phyloP scores from a whole-genome alignment of 2,888 invertebrate species.

The Drosophila hawaiiensis region DNA sequence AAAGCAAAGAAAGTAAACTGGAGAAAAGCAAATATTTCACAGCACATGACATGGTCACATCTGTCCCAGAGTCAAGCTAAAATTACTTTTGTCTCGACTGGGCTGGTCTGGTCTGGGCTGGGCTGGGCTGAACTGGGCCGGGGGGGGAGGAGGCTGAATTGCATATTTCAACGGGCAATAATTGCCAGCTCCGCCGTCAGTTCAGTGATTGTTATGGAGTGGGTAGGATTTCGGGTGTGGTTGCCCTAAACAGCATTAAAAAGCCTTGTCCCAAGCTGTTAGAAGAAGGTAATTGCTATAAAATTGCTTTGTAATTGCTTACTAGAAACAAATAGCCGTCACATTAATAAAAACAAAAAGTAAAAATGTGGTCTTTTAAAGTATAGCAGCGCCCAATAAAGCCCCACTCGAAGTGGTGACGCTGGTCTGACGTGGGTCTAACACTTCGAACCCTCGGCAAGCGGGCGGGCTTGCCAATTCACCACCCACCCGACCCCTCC shows the following conservation, averaged over 20 bases:
- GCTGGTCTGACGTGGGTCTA: constrained; percentile 53
- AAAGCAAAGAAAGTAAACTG: constrained; percentile 31
- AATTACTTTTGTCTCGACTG: constrained; percentile 51
- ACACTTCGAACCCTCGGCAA: constrained; percentile 38
- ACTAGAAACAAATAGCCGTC: constrained; percentile 79
- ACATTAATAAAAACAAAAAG: constrained; percentile 73
- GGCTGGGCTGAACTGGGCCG: not conserved
- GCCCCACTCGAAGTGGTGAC: constrained; percentile 47
- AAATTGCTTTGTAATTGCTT: constrained; percentile 79
- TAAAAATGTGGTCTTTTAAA: constrained; percentile 70
- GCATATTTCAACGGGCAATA: constrained; percentile 65
- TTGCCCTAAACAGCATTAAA: constrained; percentile 60
- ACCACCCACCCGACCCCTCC: not conserved
- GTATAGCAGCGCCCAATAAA: constrained; percentile 29
- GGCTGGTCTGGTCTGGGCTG: not conserved
- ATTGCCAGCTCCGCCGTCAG: constrained; percentile 19
- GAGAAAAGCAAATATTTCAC: constrained; percentile 56
- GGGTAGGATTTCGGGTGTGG: constrained; percentile 46
- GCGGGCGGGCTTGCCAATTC: constrained; percentile 21
- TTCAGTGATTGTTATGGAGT: constrained; percentile 15
- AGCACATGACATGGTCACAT: constrained; percentile 75
- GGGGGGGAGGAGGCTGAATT: constrained; percentile 54
- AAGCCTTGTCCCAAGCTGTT: constrained; percentile 74
- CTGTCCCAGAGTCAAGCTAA: constrained; percentile 60
- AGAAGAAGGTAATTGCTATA: constrained; percentile 76